Base-by-base conservation (phyloP, 2,797 vertebrate genomes). In the Alfaro cultratus region DNA sequence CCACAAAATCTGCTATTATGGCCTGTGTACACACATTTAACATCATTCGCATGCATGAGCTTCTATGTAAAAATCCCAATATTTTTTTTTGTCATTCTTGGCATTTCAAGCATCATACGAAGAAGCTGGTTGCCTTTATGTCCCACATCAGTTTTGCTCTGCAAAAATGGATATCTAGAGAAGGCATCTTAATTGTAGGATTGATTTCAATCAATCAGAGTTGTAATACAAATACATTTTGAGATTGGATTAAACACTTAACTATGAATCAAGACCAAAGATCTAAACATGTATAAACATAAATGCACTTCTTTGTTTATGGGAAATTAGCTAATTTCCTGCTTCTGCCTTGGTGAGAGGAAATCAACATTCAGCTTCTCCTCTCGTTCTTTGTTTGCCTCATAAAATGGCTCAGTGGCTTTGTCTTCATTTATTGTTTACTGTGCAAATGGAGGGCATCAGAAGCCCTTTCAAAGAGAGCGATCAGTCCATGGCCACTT, bases 371-470 rank as follows among this genome's bases (percentile, higher is more conserved):
- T n/a, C 46, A 26, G 43, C 47, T 64, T 76, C 55, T 57, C 49
- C 74, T 75, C 34, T 51, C 3, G n/a, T 39, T 36, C 49, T 76
- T 70, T 3, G 45, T 76, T 82, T 29, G 31, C 23, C 75, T 86
- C 76, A 51, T 81, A 71, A 83, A 86, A 81, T 10, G 79, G 68
- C 84, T 83, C 51, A 12, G n/a, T 74, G 85, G 80, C 82, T 89
- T 81, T 79, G 79, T 85, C 83, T 84, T 87, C 79, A 80, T 89
- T 73, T 73, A 72, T 62, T 82, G 87, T 92, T 91, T 85, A 81
- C 79, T 43, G 76, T 85, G 79, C 76, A 86, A 89, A 87, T 75
- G 64, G 84, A 74, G 26, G 31, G 43, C 68, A 85, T 86, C 82
- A 80, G 76, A 84, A 62, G 73, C 49, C 67, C 60, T 34, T 85